Base-by-base conservation (phyloP, 1,140 invertebrate genomes). In the Penaeus indicus region DNA sequence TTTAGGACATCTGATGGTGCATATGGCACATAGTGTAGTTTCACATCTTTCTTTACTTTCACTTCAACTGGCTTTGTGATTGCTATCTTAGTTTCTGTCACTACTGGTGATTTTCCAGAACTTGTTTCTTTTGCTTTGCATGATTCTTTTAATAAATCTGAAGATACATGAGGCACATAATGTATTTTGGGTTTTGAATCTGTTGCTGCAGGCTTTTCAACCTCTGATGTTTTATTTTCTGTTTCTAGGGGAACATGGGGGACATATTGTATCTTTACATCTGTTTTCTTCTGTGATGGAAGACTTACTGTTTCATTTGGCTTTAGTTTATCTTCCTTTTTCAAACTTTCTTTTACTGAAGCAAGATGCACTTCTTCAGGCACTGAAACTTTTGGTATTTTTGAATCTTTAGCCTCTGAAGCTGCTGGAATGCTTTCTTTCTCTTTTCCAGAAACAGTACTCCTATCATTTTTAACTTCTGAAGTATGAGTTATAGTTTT, bases 121-220 rank as follows among this genome's bases (percentile, higher is more conserved):
- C 32, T 38, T 47, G 47, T 78, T 78, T 78, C 47, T 47, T 18
- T 78, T 19, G 8, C 19, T 78, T 78, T 5, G 27, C 32, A 78
- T 38, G 21, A 38, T 78, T 22, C 22, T n/a, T 78, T 7, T 27
- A 78, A 47, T 25, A 38, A 38, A 21, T 47, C 75, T n/a, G 75
- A 16, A 64, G 81, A 61, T 18, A 77, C 84, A 77, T 85, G 69
- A 61, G 84, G 84, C 18, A 85, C 69, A 77, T 85, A 85, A 16
- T 75, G 47, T 32, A 85, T 67, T 38, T 85, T 75, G 32, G 63
- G 47, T 32, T 82, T 82, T 61, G 61, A 62, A 60, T 11, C 47
- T 83, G 61, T 38, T 16, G 16, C 62, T 60, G 21, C 62, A 27
- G 60, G n/a, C 80, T 60, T 60, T 22, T 18, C 61, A 61, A 1